Conservation (phyloP, 2,888 invertebrate genomes). For the Deladenus siricidicola region DNA sequence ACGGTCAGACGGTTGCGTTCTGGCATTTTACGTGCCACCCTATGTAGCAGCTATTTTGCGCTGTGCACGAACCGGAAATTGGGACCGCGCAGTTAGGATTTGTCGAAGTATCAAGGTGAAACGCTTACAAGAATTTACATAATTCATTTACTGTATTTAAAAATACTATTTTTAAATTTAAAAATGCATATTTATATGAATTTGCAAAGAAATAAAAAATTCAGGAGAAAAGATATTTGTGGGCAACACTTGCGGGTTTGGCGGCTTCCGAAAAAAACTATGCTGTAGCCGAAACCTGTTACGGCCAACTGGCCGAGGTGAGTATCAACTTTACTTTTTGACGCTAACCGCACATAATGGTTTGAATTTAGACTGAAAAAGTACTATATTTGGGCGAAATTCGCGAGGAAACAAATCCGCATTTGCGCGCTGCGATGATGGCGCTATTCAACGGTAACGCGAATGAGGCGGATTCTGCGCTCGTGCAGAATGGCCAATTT, state of each 20-base stretch:
- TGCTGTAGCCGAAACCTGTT: slow-evolving; percentile 85
- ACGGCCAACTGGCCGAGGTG: slow-evolving; percentile 74
- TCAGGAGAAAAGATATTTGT: slow-evolving; percentile 61
- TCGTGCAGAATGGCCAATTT: slow-evolving; percentile 60
- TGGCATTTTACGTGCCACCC: slow-evolving; percentile 68
- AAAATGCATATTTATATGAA: too few relatives aligned
- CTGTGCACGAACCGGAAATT: slow-evolving; percentile 68
- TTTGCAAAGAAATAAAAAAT: slow-evolving; percentile 8
- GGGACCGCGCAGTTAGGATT: slow-evolving; percentile 76
- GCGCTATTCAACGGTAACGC: slow-evolving; percentile 55
- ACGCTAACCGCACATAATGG: not conserved
- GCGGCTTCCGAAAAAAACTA: slow-evolving; percentile 78
- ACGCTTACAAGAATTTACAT: too few relatives aligned
- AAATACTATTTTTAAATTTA: not conserved
- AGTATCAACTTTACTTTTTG: not conserved
- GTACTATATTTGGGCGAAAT: slow-evolving; percentile 50
- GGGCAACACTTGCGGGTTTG: slow-evolving; percentile 87
- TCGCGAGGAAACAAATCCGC: slow-evolving; percentile 38
- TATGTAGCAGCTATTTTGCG: slow-evolving; percentile 60
- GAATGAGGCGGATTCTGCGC: slow-evolving; percentile 66
- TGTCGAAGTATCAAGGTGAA: slow-evolving; percentile 64
- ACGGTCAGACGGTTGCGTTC: slow-evolving; percentile 77
- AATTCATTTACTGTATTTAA: not conserved
- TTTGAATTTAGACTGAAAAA: slow-evolving; percentile 55
- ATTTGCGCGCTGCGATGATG: slow-evolving; percentile 58